Evolutionary conservation across 2,888 invertebrate genomes (phyloP).

Genomic region (Temnothorax unifasciatus): DNA sequence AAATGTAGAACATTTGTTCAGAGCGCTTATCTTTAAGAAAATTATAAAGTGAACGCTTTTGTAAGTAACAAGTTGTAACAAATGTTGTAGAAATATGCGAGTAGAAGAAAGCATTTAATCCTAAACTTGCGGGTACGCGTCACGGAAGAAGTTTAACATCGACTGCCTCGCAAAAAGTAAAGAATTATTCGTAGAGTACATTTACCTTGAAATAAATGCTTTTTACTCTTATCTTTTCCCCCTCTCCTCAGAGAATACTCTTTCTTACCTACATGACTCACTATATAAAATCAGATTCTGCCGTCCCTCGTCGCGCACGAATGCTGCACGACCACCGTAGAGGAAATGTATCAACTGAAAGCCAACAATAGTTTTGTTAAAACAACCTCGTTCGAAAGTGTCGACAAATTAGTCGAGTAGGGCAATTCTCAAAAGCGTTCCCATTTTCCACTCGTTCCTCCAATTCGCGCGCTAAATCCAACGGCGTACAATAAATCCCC

Average conservation of each 20-base stretch:
- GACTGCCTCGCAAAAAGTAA: background rate
- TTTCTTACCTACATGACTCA: background rate
- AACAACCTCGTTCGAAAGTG: background rate
- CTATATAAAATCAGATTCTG: constrained; percentile 5
- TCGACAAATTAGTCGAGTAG: constrained; percentile 20
- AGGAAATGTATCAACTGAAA: constrained; percentile 11
- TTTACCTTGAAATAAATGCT: background rate
- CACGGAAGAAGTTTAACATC: background rate
- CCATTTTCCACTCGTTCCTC: constrained; percentile 7
- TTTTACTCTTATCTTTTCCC: background rate
- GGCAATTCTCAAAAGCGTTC: background rate
- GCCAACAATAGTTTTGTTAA: constrained; percentile 5
- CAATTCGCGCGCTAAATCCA: constrained; percentile 18
- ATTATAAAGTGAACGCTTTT: background rate
- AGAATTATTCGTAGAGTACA: constrained; percentile 24
- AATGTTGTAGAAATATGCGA: background rate
- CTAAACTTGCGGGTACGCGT: background rate
- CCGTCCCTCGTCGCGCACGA: background rate
- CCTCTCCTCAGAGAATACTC: background rate
- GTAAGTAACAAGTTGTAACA: background rate
- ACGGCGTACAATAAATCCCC: constrained; percentile 9
- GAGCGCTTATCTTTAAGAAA: background rate
- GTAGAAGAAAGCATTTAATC: background rate
- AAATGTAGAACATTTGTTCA: background rate
- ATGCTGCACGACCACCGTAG: background rate